Evolutionary conservation across 2,797 vertebrate genomes (phyloP).

Genomic region (Syngnathus rostellatus): DNA sequence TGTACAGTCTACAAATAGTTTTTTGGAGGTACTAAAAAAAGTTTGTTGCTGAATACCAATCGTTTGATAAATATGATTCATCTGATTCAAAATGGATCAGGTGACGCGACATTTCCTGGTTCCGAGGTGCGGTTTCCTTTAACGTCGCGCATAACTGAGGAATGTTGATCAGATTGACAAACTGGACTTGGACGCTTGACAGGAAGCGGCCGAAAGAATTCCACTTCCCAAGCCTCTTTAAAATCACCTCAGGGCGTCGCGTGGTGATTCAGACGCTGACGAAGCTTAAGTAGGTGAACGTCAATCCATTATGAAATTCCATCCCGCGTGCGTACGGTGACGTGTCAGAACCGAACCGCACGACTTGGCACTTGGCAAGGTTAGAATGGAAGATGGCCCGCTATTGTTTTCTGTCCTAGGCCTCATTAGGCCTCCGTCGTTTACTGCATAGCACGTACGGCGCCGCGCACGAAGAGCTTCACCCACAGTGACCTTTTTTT

Average conservation of each 20-base stretch:
- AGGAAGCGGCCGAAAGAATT: slow-evolving; percentile 24
- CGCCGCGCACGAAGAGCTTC: slow-evolving; percentile 16
- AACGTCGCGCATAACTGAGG: slow-evolving; percentile 15
- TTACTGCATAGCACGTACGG: background rate
- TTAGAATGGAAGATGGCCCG: slow-evolving; percentile 2
- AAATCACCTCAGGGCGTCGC: slow-evolving; percentile 13
- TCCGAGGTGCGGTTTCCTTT: background rate
- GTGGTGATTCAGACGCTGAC: background rate
- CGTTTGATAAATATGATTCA: background rate
- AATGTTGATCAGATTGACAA: slow-evolving; percentile 8
- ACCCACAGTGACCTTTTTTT: slow-evolving; percentile 14
- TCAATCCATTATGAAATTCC: background rate
- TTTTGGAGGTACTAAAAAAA: too few relatives aligned
- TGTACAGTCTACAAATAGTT: too few relatives aligned
- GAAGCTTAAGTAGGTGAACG: background rate
- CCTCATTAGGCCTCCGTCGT: slow-evolving; percentile 15
- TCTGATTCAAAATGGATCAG: background rate
- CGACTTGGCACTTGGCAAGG: slow-evolving; percentile 4
- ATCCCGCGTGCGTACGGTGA: background rate
- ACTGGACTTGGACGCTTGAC: background rate
- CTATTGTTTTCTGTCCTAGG: background rate
- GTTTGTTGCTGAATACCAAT: background rate
- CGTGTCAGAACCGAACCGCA: background rate
- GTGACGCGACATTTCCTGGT: background rate
- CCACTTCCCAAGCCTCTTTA: background rate